Conservation (phyloP, 2,113 vertebrate genomes). For the Chitala chitala region DNA sequence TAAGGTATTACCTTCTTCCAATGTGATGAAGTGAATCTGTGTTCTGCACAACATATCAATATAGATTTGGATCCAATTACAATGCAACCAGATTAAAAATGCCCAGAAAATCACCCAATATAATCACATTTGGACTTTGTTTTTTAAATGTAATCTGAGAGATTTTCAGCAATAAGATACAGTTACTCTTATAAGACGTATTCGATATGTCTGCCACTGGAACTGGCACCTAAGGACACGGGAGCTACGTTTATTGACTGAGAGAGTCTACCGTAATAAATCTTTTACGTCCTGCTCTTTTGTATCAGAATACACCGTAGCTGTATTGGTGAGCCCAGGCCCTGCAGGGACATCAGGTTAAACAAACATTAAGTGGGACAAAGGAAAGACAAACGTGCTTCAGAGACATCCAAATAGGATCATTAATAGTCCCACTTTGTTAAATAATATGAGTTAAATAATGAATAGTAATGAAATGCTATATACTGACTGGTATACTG, state of each 20-base stretch:
- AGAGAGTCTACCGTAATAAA: not conserved
- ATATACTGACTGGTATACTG: no score
- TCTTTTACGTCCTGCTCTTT: not conserved
- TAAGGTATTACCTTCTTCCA: not conserved
- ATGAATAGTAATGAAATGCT: no score
- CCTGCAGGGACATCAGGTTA: no score
- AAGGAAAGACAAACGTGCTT: no score
- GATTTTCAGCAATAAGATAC: constrained; percentile 24
- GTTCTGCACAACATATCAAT: not conserved
- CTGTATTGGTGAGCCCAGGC: no score
- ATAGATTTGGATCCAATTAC: constrained; percentile 12
- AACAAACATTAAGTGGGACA: no score
- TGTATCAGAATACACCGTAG: no score
- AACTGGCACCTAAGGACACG: not conserved
- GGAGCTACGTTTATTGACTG: constrained; percentile 6
- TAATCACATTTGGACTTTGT: constrained; percentile 17
- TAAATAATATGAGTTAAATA: no score
- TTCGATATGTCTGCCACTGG: constrained; percentile 13
- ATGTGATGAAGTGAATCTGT: not conserved
- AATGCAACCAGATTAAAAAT: constrained; percentile 17
- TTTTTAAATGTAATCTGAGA: constrained; percentile 5
- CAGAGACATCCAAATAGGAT: no score
- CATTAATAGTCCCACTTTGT: no score
- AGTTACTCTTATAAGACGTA: not conserved
- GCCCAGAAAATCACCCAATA: constrained; percentile 15